Percentiles rank a stretch among this genome's conserved stretches.
Conservation (phyloP, 2,888 invertebrate genomes). For the Metacarcinus magister region DNA sequence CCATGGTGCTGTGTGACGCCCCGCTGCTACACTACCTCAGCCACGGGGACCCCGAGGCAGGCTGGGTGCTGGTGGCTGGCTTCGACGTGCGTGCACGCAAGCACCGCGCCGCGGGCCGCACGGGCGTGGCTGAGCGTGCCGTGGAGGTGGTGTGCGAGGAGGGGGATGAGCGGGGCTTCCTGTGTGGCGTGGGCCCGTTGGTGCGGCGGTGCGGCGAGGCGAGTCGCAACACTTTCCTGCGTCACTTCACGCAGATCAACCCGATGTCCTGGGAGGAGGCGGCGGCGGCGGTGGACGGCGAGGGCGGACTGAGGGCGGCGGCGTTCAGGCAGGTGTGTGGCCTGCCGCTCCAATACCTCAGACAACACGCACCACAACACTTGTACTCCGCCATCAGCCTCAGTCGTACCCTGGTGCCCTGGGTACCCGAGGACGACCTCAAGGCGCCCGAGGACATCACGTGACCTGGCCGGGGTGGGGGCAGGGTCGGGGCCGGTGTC, state of each 20-base stretch:
- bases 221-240: constrained; percentile 42
- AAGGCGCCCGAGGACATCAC: constrained; percentile 27
- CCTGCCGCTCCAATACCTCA: constrained; percentile 57
- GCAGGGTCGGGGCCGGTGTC: neutral
- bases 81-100: constrained; percentile 46
- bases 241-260: constrained; percentile 62
- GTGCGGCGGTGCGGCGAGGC: neutral
- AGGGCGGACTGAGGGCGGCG: constrained; percentile 26
- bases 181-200: constrained; percentile 51
- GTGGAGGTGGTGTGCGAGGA: constrained; percentile 38
- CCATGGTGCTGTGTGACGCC: neutral
- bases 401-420: neutral
- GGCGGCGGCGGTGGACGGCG: neutral
- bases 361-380: constrained; percentile 42
- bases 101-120: constrained; percentile 54
- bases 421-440: neutral
- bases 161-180: constrained; percentile 41
- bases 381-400: constrained; percentile 14
- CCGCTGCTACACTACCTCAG: neutral
- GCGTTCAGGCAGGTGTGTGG: constrained; percentile 50
- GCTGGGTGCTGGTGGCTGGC: constrained; percentile 53
- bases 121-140: neutral
- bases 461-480: neutral
- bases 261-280: constrained; percentile 60
- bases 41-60: constrained; percentile 39